A percentile compares a stretch with the other conserved stretches of the same genome.
phyloP scores from a whole-genome alignment of 2,113 vertebrate genomes.

The Tachysurus fulvidraco region DNA sequence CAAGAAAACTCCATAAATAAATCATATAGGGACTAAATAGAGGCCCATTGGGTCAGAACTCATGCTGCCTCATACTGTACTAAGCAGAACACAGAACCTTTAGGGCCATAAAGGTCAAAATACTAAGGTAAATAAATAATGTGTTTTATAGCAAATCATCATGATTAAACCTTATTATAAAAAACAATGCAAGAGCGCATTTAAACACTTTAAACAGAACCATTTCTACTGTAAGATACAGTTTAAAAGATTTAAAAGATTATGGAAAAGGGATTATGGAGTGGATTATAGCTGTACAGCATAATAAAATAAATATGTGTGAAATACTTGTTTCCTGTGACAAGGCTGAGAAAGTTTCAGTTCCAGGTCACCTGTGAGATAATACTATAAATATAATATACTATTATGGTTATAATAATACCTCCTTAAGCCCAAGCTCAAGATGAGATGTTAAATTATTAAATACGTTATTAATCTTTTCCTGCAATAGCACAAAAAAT shows the following conservation, averaged over 20 bases:
- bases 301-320: slow-evolving; percentile 2
- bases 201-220: not conserved
- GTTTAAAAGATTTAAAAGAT: not conserved
- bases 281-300: not conserved
- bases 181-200: too few relatives aligned
- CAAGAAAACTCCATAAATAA: too few relatives aligned
- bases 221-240: not conserved
- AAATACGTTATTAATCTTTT: not conserved
- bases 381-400: too few relatives aligned
- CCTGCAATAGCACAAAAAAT: not conserved
- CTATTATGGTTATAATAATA: not conserved
- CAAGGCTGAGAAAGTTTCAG: not conserved
- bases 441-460: not conserved
- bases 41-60: not conserved
- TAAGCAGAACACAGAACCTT: not conserved
- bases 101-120: not conserved
- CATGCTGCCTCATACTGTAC: not conserved
- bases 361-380: too few relatives aligned
- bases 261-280: not conserved
- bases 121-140: not conserved
- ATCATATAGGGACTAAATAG: not conserved
- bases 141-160: not conserved
- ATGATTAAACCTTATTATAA: not conserved
- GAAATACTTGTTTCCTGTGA: slow-evolving; percentile 4
- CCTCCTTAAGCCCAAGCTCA: not conserved